Percentiles rank a stretch among this genome's conserved stretches.
Conservation (phyloP, 2,888 invertebrate genomes). For the Taphrorychus bicolor region DNA sequence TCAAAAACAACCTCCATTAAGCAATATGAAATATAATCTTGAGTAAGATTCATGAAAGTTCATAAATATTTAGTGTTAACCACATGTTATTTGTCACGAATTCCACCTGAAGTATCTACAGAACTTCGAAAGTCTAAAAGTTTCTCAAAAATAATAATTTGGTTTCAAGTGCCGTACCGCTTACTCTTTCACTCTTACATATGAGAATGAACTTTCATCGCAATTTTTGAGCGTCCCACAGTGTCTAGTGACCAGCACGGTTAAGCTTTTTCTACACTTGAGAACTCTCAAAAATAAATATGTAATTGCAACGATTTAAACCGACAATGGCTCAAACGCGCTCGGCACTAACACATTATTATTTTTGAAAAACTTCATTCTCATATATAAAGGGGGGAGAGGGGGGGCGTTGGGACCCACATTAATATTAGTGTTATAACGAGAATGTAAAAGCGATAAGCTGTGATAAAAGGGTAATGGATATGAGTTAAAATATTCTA, state of each 20-base stretch:
- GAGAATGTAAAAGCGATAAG: constrained; percentile 57
- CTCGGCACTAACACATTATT: constrained; percentile 23
- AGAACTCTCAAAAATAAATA: background rate
- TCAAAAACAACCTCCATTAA: no score
- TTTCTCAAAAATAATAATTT: constrained; percentile 49
- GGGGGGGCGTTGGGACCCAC: constrained; percentile 51
- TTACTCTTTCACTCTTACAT: constrained; percentile 38
- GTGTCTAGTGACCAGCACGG: background rate
- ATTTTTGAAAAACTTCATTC: constrained; percentile 41
- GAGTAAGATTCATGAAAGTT: no score
- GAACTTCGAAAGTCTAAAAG: constrained; percentile 19
- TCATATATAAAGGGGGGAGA: constrained; percentile 36
- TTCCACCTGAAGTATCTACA: constrained; percentile 38
- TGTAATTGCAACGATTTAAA: background rate
- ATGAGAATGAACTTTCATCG: constrained; percentile 40
- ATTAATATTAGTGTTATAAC: constrained; percentile 56
- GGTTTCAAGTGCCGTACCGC: constrained; percentile 60
- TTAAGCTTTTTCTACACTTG: background rate
- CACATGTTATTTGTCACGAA: no score
- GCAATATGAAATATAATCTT: no score
- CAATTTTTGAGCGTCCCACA: constrained; percentile 6
- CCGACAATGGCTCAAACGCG: background rate
- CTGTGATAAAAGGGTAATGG: constrained; percentile 44
- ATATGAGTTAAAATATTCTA: constrained; percentile 12
- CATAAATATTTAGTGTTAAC: background rate